These are phyloP conservation scores for Geophilus truncorum DNA, from an alignment of 2,888 invertebrate genomes.

Conservation along the genomic window DNA sequence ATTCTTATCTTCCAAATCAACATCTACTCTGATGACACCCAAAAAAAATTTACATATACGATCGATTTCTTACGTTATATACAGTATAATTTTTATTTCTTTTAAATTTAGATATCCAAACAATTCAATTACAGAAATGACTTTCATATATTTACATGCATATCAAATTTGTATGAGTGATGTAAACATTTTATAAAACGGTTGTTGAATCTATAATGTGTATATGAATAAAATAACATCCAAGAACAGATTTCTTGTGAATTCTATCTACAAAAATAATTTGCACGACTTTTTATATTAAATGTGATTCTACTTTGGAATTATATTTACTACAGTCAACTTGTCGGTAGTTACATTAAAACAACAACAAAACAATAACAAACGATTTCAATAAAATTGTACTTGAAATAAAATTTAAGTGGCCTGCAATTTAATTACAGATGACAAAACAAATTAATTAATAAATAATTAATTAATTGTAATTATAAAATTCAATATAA, in stretches of 20 bases:
- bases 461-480: background rate
- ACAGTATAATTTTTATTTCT: background rate
- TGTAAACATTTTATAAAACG: background rate
- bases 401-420: background rate
- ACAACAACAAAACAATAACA: constrained; percentile 11
- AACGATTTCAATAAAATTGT: background rate
- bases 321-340: background rate
- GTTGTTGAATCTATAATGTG: background rate
- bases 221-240: background rate
- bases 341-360: background rate
- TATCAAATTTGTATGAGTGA: constrained; percentile 12
- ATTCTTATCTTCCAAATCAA: too few species aligned
- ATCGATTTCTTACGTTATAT: too few species aligned
- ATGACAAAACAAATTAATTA: background rate
- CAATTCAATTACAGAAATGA: background rate
- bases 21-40: too few species aligned
- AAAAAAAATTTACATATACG: too few species aligned
- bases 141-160: background rate
- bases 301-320: background rate
- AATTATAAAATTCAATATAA: background rate
- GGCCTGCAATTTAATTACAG: background rate
- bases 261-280: constrained; percentile 15
- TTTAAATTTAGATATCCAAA: background rate
- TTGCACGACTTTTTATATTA: background rate
- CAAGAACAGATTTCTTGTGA: background rate